These are phyloP conservation scores for Bujurquina vittata DNA, from an alignment of 2,113 vertebrate genomes.

Conservation along the genomic window DNA sequence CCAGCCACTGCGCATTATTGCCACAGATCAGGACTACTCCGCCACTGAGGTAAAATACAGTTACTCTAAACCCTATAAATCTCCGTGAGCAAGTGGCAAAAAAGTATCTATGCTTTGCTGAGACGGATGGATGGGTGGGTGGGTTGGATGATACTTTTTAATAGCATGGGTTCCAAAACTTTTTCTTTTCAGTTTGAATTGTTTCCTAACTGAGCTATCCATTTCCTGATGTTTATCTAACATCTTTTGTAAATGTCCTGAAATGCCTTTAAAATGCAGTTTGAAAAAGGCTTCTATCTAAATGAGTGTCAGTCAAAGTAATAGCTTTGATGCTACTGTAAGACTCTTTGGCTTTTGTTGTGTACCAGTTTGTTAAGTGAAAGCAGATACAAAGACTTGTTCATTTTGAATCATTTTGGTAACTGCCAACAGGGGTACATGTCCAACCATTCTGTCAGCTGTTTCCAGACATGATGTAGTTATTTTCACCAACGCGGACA, in stretches of 20 bases:
- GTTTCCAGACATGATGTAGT: neutral
- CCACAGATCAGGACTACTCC: conserved; percentile 70
- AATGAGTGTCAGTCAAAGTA: too few relatives aligned
- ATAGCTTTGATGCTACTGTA: neutral
- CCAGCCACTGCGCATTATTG: conserved; percentile 64
- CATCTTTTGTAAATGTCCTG: neutral
- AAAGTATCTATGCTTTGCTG: neutral
- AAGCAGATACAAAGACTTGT: neutral
- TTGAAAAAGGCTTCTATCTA: neutral
- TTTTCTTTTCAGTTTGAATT: neutral
- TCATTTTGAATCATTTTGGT: neutral
- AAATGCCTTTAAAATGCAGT: neutral
- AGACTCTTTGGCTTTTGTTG: neutral
- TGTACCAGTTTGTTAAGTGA: neutral
- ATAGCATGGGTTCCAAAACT: neutral
- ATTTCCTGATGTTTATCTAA: neutral
- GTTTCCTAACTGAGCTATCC: neutral
- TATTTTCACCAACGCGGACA: neutral
- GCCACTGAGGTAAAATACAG: conserved; percentile 56
- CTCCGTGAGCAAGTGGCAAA: neutral
- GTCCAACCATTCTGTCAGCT: neutral
- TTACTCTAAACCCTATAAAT: neutral
- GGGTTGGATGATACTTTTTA: neutral
- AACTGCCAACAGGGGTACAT: neutral
- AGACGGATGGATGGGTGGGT: neutral